Percentiles rank a stretch among this genome's conserved stretches.
phyloP scores from a whole-genome alignment of 2,113 vertebrate genomes.

The Sula dactylatra region DNA sequence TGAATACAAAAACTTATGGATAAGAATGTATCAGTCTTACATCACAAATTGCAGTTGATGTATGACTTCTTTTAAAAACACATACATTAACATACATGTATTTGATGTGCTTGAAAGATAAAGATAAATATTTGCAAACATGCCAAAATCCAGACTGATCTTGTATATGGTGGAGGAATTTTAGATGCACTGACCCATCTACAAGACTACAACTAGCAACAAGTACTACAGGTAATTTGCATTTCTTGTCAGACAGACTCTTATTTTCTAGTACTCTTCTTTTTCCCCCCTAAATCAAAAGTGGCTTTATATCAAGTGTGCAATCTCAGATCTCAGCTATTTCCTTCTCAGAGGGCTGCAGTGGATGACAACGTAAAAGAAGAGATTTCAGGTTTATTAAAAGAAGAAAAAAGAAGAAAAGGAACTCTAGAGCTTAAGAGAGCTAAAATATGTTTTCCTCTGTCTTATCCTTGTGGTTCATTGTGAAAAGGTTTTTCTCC shows the following conservation, averaged over 20 bases:
- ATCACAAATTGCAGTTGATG: not conserved
- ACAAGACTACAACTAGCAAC: not conserved
- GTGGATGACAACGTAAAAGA: not conserved
- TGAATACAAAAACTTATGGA: not conserved
- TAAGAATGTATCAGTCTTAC: not conserved
- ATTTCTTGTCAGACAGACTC: not conserved
- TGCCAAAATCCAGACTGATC: not conserved
- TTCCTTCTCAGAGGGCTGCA: not conserved
- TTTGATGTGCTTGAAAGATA: not conserved
- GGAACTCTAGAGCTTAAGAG: not conserved
- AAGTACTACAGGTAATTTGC: not conserved
- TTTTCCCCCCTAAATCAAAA: not conserved
- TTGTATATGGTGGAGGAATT: not conserved
- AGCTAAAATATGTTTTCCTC: not conserved
- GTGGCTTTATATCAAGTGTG: not conserved
- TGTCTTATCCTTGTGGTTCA: not conserved
- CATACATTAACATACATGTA: not conserved
- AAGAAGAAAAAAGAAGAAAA: not conserved
- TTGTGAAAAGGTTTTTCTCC: not conserved
- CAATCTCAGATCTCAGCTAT: not conserved
- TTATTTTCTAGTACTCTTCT: not conserved
- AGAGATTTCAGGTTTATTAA: not conserved
- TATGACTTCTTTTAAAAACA: not conserved
- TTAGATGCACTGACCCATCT: not conserved
- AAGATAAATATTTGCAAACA: not conserved